Evolutionary conservation across 2,888 invertebrate species (phyloP).

Genomic region (Aphodius sticticus): DNA sequence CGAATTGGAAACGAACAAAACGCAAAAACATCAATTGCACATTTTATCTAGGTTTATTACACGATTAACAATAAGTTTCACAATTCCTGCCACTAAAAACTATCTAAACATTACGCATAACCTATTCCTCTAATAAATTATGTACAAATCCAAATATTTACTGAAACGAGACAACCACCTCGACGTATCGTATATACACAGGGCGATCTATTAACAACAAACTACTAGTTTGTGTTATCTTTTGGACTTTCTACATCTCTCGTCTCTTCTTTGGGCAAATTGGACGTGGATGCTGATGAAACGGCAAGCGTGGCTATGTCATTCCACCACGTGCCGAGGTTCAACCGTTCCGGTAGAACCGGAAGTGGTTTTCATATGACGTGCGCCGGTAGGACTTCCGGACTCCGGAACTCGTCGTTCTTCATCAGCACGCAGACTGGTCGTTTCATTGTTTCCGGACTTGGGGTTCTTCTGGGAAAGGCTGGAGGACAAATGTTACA

Average conservation of each 20-base stretch:
- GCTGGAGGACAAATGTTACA: conserved; percentile 60
- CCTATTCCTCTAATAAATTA: conserved; percentile 18
- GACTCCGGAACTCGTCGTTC: conserved; percentile 63
- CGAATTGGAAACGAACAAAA: conserved; percentile 4
- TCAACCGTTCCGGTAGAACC: conserved; percentile 78
- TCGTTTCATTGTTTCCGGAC: conserved; percentile 60
- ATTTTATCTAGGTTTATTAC: conserved; percentile 5
- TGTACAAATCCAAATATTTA: conserved; percentile 6
- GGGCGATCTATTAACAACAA: background rate
- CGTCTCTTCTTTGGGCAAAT: background rate
- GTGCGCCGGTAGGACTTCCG: conserved; percentile 62
- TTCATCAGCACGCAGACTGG: conserved; percentile 73
- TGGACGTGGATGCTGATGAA: conserved; percentile 48
- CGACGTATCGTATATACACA: background rate
- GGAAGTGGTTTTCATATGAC: conserved; percentile 88
- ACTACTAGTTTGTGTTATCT: background rate
- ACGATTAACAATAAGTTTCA: background rate
- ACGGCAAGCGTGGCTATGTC: conserved; percentile 59
- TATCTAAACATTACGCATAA: background rate
- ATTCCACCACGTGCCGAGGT: conserved; percentile 62
- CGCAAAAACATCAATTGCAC: conserved; percentile 21
- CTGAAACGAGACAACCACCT: background rate
- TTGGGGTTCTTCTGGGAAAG: conserved; percentile 53
- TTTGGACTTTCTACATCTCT: conserved; percentile 4
- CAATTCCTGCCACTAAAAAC: background rate